Evolutionary conservation across 2,888 invertebrate genomes (phyloP), one percentile per base, ranked within the genome.

Genomic region (Embidobia sp.): DNA sequence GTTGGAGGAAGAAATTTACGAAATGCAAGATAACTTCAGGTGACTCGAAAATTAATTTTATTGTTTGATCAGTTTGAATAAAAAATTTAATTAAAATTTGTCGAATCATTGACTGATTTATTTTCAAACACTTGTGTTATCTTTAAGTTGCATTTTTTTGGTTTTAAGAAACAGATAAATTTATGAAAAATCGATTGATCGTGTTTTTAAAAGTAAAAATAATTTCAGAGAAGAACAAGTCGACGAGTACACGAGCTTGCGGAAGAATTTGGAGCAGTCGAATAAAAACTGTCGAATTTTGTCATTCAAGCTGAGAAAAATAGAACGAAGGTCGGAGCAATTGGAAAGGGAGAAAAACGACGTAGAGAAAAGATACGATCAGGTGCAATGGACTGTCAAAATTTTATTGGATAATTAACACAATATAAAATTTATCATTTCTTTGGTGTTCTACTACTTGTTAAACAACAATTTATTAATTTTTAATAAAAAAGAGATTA

Each of bases 271-370:
- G 80, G 99, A 99, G 86, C 96, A 97, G 86, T 96, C 97, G 1
- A 97, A 97, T 48, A 99, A 99, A 90, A 99, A 99, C 90, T 99
- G 99, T 90, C 93, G 99, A 83, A 97, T 99, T 82, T 92, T 99
- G 79, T 98, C 99, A 81, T 99, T 99, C 90, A 99, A 99, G 90
- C 91, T 99, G 80, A 94, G 98, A 85, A 99, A 99, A 92, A 94
- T 97, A 51, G 99, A 99, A 90, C 93, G 98, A 74, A 94, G 94
- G 89, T 92, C 94, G 53, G 97, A 97, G 61, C 95, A 96, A 84
- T 90, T 97, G 15, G 98, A 98, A 87, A 93, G 93, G 46, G 98
- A 98, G 83, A 96, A 96, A 85, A 91, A 92, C 44, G 94, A 95
- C 82, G 90, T 93, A 37, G 94, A 94, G 83, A 93, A 93, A 84